Evolutionary conservation across 2,888 invertebrate species (phyloP).

Genomic region (Acrocera orbiculus): DNA sequence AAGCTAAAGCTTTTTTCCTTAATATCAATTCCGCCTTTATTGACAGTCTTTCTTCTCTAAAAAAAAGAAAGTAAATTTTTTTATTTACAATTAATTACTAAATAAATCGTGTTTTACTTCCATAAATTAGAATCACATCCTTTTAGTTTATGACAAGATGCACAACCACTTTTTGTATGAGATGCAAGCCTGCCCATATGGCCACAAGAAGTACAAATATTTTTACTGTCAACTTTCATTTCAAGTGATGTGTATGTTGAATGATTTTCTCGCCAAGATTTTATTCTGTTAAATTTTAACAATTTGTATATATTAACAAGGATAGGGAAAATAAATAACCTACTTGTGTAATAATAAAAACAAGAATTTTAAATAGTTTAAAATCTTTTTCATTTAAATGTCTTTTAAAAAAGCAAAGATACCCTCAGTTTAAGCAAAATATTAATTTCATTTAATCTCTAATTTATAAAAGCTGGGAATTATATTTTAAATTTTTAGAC

Average conservation of each 20-base stretch:
- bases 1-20: slow-evolving; percentile 45
- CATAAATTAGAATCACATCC: slow-evolving; percentile 44
- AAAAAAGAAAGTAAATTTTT: not conserved
- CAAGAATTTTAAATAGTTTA: too few species aligned
- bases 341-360: too few species aligned
- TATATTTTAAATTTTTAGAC: not conserved
- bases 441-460: too few species aligned
- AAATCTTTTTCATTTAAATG: too few species aligned
- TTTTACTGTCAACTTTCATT: slow-evolving; percentile 36
- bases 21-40: slow-evolving; percentile 51
- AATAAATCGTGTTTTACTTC: too few species aligned
- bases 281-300: slow-evolving; percentile 31
- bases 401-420: too few species aligned
- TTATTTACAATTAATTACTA: too few species aligned
- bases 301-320: slow-evolving; percentile 9
- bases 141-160: slow-evolving; percentile 38
- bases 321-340: too few species aligned
- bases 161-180: slow-evolving; percentile 49
- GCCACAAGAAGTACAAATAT: slow-evolving; percentile 52
- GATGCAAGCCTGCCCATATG: slow-evolving; percentile 43
- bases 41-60: slow-evolving; percentile 43
- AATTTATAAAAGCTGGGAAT: not conserved
- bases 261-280: slow-evolving; percentile 44
- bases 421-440: too few species aligned
- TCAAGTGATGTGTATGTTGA: slow-evolving; percentile 37